A percentile compares a stretch with the other conserved stretches of the same genome.
phyloP scores from a whole-genome alignment of 2,888 invertebrate genomes.

The Caenorhabditis becei region DNA sequence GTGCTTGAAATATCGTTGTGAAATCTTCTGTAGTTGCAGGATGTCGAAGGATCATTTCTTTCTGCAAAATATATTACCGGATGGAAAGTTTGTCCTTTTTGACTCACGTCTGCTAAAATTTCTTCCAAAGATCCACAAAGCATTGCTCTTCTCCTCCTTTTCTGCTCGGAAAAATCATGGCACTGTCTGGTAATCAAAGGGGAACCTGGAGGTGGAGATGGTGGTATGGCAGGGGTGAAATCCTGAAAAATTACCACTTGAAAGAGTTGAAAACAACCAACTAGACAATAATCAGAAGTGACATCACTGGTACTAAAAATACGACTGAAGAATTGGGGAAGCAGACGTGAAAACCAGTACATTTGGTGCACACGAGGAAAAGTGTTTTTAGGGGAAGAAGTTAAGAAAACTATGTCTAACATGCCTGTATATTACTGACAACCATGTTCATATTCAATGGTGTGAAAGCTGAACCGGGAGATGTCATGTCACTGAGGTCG shows the following conservation, averaged over 20 bases:
- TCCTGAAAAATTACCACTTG: conserved; percentile 56
- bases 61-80: neutral
- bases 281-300: too few relatives aligned
- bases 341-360: too few relatives aligned
- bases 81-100: neutral
- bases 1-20: conserved; percentile 69
- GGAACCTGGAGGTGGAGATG: conserved; percentile 66
- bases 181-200: conserved; percentile 54
- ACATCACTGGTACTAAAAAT: too few relatives aligned
- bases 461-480: conserved; percentile 59
- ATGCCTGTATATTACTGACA: conserved; percentile 21
- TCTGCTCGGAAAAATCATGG: conserved; percentile 73
- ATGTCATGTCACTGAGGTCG: conserved; percentile 59
- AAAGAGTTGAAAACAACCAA: too few relatives aligned
- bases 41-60: conserved; percentile 65
- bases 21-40: conserved; percentile 73
- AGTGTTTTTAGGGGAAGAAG: too few relatives aligned
- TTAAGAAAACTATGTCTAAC: conserved; percentile 3
- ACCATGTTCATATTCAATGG: conserved; percentile 47
- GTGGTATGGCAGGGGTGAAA: conserved; percentile 65
- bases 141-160: conserved; percentile 74
- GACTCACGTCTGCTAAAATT: conserved; percentile 68
- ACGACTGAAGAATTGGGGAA: too few relatives aligned
- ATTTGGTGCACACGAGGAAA: too few relatives aligned
- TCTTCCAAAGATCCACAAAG: conserved; percentile 77